These are phyloP conservation scores for Octomys mimax DNA, from an alignment of 2,797 vertebrate genomes.

Conservation along the genomic window DNA sequence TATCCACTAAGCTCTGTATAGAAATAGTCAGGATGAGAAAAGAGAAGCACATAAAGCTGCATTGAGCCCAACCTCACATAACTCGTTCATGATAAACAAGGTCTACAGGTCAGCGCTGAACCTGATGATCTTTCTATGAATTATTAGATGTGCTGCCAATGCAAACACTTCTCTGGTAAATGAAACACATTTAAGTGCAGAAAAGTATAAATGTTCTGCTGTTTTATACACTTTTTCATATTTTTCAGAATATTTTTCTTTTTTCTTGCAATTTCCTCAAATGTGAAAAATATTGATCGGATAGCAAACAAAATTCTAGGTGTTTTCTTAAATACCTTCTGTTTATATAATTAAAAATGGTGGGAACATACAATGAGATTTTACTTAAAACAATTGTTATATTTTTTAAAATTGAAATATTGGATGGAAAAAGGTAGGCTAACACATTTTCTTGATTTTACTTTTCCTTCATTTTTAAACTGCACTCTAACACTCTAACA, in stretches of 20 bases:
- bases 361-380: background rate
- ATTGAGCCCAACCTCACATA: background rate
- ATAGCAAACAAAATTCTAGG: background rate
- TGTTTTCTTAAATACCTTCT: background rate
- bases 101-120: background rate
- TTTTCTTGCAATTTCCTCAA: background rate
- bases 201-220: background rate
- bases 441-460: background rate
- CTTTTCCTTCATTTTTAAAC: conserved; percentile 43
- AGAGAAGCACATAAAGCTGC: background rate
- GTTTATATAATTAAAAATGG: conserved; percentile 1
- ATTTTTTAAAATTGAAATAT: background rate
- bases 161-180: background rate
- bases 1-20: background rate
- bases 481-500: background rate
- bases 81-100: background rate
- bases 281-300: background rate
- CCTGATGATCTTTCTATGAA: background rate
- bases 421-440: background rate
- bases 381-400: background rate
- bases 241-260: background rate
- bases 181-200: background rate
- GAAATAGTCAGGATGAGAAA: background rate
- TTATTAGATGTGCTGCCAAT: background rate
- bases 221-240: background rate